These are phyloP conservation scores for Mechanitis mazaeus DNA, from an alignment of 2,888 invertebrate species.

Conservation along the genomic window DNA sequence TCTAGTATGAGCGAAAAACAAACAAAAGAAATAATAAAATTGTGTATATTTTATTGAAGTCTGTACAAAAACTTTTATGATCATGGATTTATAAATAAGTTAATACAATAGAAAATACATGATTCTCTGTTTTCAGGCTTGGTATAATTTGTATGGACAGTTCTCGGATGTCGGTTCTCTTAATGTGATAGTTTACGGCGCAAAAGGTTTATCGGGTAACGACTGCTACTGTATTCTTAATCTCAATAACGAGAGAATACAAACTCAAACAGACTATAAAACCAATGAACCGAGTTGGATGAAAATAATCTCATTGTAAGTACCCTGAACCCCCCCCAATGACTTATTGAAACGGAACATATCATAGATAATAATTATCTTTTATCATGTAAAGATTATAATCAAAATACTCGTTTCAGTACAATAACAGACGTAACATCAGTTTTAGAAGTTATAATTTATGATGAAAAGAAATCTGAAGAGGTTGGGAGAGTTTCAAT, in stretches of 20 bases:
- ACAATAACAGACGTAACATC: slow-evolving; percentile 94
- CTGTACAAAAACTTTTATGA: no score
- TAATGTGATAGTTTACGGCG: slow-evolving; percentile 90
- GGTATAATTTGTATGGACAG: slow-evolving; percentile 56
- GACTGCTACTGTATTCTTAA: slow-evolving; percentile 97
- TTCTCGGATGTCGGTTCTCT: slow-evolving; percentile 89
- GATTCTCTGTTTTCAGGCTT: slow-evolving; percentile 46
- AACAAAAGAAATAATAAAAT: no score
- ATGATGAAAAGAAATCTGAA: slow-evolving; percentile 97
- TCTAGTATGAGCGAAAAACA: no score
- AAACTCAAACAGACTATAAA: slow-evolving; percentile 97
- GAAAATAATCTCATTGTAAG: slow-evolving; percentile 97
- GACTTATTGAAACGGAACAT: no score
- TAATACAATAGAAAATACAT: neutral
- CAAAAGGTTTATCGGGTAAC: slow-evolving; percentile 87
- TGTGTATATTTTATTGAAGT: no score
- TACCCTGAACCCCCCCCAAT: slow-evolving; percentile 29
- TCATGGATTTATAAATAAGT: no score
- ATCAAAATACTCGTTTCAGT: slow-evolving; percentile 59
- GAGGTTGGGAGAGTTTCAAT: slow-evolving; percentile 94
- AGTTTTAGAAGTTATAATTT: slow-evolving; percentile 92
- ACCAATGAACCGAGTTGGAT: slow-evolving; percentile 97
- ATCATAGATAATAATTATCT: no score
- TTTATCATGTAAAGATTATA: slow-evolving; percentile 1
- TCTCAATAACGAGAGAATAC: slow-evolving; percentile 92